phyloP scores from a whole-genome alignment of 2,113 vertebrate genomes.

The Amblyopsis rosae region DNA sequence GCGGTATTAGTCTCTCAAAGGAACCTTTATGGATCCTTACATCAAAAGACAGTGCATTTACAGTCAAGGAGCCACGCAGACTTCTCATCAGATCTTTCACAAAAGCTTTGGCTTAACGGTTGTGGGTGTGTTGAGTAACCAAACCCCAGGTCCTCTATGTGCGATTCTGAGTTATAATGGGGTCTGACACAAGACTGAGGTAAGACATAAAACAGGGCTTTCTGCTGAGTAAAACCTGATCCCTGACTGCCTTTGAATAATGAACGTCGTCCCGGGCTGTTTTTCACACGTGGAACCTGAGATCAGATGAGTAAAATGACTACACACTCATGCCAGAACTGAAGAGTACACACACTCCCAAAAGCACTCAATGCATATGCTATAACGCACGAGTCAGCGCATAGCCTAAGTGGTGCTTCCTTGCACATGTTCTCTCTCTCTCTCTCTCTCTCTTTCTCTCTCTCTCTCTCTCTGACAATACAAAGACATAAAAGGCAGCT shows the following conservation, averaged over 20 bases:
- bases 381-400: slow-evolving; percentile 31
- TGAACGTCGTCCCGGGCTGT: slow-evolving; percentile 75
- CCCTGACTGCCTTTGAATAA: slow-evolving; percentile 83
- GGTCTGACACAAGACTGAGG: slow-evolving; percentile 22
- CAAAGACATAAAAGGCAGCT: slow-evolving; percentile 10
- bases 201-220: slow-evolving; percentile 65
- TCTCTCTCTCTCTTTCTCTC: too few relatives aligned
- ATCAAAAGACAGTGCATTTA: too few relatives aligned
- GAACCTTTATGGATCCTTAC: too few relatives aligned
- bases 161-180: slow-evolving; percentile 32
- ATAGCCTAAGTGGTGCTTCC: slow-evolving; percentile 32
- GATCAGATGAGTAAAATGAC: slow-evolving; percentile 78
- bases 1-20: too few relatives aligned
- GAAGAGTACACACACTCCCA: slow-evolving; percentile 25
- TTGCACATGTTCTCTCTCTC: slow-evolving; percentile 3
- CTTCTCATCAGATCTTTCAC: neutral
- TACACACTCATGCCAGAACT: slow-evolving; percentile 50
- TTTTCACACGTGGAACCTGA: slow-evolving; percentile 83
- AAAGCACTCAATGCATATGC: neutral
- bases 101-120: neutral
- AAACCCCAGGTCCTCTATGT: slow-evolving; percentile 7
- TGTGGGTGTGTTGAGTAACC: slow-evolving; percentile 19
- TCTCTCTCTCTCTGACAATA: neutral
- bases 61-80: neutral
- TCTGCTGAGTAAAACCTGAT: slow-evolving; percentile 79